Evolutionary conservation across 2,797 vertebrate species (phyloP).

Genomic region (Huso huso): DNA sequence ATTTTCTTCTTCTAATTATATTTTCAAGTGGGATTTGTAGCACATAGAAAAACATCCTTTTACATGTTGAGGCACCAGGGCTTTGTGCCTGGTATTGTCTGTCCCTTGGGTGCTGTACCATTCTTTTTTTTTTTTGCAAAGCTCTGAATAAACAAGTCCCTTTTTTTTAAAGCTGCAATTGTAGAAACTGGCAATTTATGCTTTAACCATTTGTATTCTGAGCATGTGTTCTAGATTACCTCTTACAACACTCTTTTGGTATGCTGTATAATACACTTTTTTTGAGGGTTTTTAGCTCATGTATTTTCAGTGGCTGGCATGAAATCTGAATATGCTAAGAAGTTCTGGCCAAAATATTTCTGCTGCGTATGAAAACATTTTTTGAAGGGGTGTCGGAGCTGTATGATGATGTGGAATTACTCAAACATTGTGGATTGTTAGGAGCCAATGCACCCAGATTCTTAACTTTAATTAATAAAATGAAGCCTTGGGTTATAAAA

Average conservation of each 20-base stretch:
- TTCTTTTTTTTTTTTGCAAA: conserved; percentile 65
- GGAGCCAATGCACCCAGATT: no score
- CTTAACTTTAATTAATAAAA: no score
- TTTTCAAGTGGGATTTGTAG: conserved; percentile 97
- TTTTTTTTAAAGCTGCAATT: conserved; percentile 69
- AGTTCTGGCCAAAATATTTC: no score
- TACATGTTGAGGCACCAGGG: conserved; percentile 69
- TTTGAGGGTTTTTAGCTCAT: conserved; percentile 11
- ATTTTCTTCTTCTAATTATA: conserved; percentile 95
- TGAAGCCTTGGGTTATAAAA: no score
- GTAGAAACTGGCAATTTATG: conserved; percentile 75
- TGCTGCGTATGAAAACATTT: no score
- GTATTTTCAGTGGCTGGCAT: conserved; percentile 12
- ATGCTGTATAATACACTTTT: conserved; percentile 42
- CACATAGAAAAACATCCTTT: conserved; percentile 72
- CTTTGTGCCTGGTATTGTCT: conserved; percentile 69
- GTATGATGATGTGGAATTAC: no score
- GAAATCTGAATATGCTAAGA: no score
- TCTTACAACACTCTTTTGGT: conserved; percentile 72
- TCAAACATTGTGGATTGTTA: no score
- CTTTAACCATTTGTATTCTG: conserved; percentile 87
- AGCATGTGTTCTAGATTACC: conserved; percentile 90
- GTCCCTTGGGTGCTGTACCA: conserved; percentile 77
- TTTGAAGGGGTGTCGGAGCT: no score
- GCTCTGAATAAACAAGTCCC: conserved; percentile 89